Evolutionary conservation across 2,888 invertebrate genomes (phyloP), one percentile per base, ranked within the genome.

Genomic region (Sturmia bella): DNA sequence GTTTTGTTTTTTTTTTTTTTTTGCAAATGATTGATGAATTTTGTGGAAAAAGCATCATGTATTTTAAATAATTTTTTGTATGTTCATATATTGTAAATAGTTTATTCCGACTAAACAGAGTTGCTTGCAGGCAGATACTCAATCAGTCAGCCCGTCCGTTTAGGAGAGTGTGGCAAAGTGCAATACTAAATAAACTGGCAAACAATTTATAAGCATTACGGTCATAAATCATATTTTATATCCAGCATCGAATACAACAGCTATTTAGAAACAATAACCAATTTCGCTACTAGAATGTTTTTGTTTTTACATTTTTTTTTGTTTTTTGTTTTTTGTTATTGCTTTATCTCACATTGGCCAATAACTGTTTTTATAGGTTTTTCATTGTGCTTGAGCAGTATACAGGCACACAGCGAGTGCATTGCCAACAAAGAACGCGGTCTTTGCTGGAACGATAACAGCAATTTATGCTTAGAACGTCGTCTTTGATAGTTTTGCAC

Each of bases 1-100:
- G n/a, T n/a, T n/a, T n/a, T n/a, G n/a, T n/a, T n/a, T 27, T 32
- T 9, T 52, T 12, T 48, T 72, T 70, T 32, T 43, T 57, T 57
- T 32, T 59, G 64, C 63, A 73, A 73, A 77, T 81, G 81, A 81
- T 81, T 81, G 81, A 81, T 81, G 81, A 73, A 73, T 64, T 68
- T 57, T 77, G 63, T 64, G 72, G 48, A 45, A 73, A 77, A 59
- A 56, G 72, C 68, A 76, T 76, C 81, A 63, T 77, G 73, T 81
- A 73, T 75, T 80, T 70, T 80, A 70, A 80, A 75, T 75, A 59
- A 3, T 32, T 7, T 9, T 32, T 27, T 27, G 3, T 27, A 27
- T 27, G 3, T 27, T 27, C 3, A n/a, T 32, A 27, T 41, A 52
- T 27, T 75, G 32, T 66, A 24, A 48, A 50, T 59, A 64, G 48